Base-by-base conservation (phyloP, 2,113 vertebrate genomes). In the Plestiodon gilberti region DNA sequence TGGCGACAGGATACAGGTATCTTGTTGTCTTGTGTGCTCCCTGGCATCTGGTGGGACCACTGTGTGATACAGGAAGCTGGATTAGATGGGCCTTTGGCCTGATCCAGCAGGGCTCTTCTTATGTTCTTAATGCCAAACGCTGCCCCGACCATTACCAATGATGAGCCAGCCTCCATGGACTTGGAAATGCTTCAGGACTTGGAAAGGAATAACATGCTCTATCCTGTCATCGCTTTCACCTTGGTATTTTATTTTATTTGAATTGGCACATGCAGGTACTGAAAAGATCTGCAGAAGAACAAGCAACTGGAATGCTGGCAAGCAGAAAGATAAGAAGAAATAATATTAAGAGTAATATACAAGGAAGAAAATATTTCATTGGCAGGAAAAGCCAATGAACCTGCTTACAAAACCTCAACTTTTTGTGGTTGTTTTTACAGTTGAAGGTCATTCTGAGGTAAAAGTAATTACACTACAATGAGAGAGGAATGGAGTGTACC, bases 391-490 rank as follows among this genome's bases (percentile, higher is more conserved):
- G 0, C 62, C n/a, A 67, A 52, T 4, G 3, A 0, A 11, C 13
- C 61, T 22, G 87, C 15, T 82, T 90, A 87, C 4, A 76, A 88
- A 89, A 6, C 18, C 80, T 82, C 28, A 59, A 84, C 8, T 1
- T 11, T 85, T 87, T n/a, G n/a, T n/a, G n/a, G n/a, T 80, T 64
- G 11, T 61, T 88, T 92, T 88, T 78, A 43, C 88, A 83, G 62
- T 38, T 82, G 15, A 78, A 86, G 30, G 62, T 67, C 30, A 82
- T 73, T 85, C 81, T 82, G 55, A 77, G 35, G 70, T 77, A 6
- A 87, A 89, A 87, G 80, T 52, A 84, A 64, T 85, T 15, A 61
- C 20, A 33, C 28, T 71, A 82, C 73, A 55, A 23, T 71, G 82
- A 81, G 52, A 89, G 2, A 87, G 43, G 4, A 77, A 4, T 43